Conservation (phyloP, 2,888 invertebrate genomes). For the Trichopria drosophilae region DNA sequence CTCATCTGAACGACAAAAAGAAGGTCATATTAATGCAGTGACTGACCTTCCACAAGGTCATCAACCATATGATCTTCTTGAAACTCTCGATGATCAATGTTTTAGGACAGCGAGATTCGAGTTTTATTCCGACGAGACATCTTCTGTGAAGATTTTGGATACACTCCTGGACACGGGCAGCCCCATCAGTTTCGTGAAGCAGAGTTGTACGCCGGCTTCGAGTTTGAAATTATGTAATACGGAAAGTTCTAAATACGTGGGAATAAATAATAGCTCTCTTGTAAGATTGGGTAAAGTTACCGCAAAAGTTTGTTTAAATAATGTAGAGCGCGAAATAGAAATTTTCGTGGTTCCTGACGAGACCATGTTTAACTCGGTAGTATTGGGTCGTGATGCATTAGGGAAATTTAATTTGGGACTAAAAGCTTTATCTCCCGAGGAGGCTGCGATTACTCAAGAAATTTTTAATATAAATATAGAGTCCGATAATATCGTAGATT, state of each 20-base stretch:
- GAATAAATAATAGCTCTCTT: not conserved
- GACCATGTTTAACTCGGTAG: not conserved
- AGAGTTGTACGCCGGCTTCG: constrained; percentile 5
- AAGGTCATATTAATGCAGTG: not conserved
- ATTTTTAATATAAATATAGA: not conserved
- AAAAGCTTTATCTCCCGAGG: constrained; percentile 7
- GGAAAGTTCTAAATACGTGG: not conserved
- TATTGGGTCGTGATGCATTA: not conserved
- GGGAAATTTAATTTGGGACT: constrained; percentile 4
- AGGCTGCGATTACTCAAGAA: not conserved
- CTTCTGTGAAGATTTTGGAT: not conserved
- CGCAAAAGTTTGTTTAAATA: not conserved
- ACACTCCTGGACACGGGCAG: constrained; percentile 18
- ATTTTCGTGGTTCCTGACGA: not conserved
- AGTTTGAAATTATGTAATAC: not conserved
- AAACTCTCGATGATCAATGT: not conserved
- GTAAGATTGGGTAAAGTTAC: not conserved
- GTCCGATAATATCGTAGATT: not conserved
- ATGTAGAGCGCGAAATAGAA: not conserved
- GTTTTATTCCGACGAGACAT: not conserved
- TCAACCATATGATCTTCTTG: not conserved
- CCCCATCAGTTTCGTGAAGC: constrained; percentile 20
- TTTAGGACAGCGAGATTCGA: constrained; percentile 1
- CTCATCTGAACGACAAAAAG: not conserved
- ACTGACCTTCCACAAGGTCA: not conserved